phyloP scores from a whole-genome alignment of 2,888 invertebrate species.

The Aporophyla lueneburgensis region DNA sequence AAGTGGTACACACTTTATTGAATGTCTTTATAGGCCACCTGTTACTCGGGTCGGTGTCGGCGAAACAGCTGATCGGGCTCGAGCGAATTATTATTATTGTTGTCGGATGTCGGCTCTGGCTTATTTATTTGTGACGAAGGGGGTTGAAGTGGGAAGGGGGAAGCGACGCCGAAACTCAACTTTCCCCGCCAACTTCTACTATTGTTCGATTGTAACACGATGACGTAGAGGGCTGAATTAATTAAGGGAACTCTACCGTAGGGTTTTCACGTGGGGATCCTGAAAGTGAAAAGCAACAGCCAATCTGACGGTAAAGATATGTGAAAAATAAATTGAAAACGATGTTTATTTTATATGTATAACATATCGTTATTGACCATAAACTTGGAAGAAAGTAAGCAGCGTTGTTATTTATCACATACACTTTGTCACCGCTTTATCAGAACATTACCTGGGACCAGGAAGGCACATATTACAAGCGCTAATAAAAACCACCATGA shows the following conservation, averaged over 20 bases:
- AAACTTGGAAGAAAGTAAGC: neutral
- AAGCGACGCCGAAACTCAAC: slow-evolving; percentile 77
- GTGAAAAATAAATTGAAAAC: slow-evolving; percentile 1
- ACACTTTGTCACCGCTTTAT: slow-evolving; percentile 1
- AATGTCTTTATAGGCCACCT: slow-evolving; percentile 91
- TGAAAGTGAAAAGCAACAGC: slow-evolving; percentile 37
- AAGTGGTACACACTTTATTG: slow-evolving; percentile 90
- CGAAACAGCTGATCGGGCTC: slow-evolving; percentile 89
- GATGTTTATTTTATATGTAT: neutral
- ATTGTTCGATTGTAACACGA: slow-evolving; percentile 75
- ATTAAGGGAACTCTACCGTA: slow-evolving; percentile 54
- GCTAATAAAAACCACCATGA: neutral
- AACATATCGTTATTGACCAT: neutral
- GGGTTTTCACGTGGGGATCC: slow-evolving; percentile 21
- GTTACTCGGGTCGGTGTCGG: slow-evolving; percentile 90
- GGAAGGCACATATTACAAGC: slow-evolving; percentile 3
- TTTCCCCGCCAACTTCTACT: slow-evolving; percentile 80
- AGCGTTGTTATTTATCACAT: neutral
- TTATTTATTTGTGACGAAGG: slow-evolving; percentile 88
- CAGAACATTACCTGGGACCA: neutral
- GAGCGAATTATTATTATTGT: slow-evolving; percentile 89
- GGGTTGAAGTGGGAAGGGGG: slow-evolving; percentile 76
- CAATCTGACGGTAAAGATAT: slow-evolving; percentile 1
- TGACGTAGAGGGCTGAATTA: slow-evolving; percentile 65
- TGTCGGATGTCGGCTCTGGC: slow-evolving; percentile 86